Base-by-base conservation (phyloP, 2,113 vertebrate species). In the Callopanchax toddi region DNA sequence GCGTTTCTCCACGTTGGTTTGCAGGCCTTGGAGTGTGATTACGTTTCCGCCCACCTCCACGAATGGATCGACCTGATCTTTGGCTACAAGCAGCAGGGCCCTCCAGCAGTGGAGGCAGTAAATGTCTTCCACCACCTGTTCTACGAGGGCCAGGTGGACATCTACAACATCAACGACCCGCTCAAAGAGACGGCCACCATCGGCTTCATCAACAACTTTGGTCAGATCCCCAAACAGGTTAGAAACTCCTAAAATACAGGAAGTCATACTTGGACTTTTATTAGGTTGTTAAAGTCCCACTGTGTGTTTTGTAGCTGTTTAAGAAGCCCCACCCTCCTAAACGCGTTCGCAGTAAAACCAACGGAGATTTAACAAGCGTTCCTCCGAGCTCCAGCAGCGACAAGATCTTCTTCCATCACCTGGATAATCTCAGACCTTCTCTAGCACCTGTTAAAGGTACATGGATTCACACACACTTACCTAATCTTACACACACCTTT, bases 91-190 rank as follows among this genome's bases (percentile, higher is more conserved):
- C 97, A 99, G 89, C 97, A 99, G 89, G 97, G 97, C 0, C 97
- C 96, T 12, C 92, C 97, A 0, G 97, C 97, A 0, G 95, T 99
- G 55, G 97, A 99, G 84, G 93, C 97, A 1, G 96, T 99, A 7
- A 99, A 99, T 67, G 96, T 99, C 76, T 99, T 99, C 87, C 97
- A 99, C 86, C 97, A 99, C 84, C 95, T 99, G 60, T 99, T 99
- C 81, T 99, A 99, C 55, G 97, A 99, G 86, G 97, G 97, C 2
- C 97, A 99, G 85, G 97, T 99, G 83, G 97, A 99, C 79, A 99
- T 99, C 76, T 99, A 99, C 91, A 99, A 99, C 89, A 99, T 99
- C 79, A 99, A 98, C 22, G 97, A 99, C 87, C 97, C 97, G 0
- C 92, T 99, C 10, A 99, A 99, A 85, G 97, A 99, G 82, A 99